Base-by-base conservation (phyloP, 1,140 invertebrate genomes). In the Papilio polytes region DNA sequence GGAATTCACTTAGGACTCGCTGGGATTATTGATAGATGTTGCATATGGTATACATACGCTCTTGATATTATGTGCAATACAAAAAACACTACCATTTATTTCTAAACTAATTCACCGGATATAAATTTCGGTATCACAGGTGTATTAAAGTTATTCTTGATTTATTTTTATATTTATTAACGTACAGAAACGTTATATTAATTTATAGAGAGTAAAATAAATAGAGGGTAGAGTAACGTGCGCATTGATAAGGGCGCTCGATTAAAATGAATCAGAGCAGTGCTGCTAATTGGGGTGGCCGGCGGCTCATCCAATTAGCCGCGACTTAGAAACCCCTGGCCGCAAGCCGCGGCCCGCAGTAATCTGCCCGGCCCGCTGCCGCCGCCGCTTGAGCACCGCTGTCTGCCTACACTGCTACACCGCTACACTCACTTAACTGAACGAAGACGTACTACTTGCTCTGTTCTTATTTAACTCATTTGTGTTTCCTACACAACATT, bases 251-350 rank as follows among this genome's bases (percentile, higher is more conserved):
- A 87, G 85, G 87, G 90, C 81, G 89, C 90, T 87, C 92, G 92
- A 94, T 93, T 92, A 93, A 93, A 93, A 93, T 92, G 93, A 94
- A 93, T 93, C 92, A 92, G 90, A 90, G 87, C 91, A 86, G 84
- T 89, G 89, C 85, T 82, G 85, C 89, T 94, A 93, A 94, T 94
- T 94, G 93, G 90, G 87, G 88, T 83, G 86, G 86, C 85, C 85
- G 85, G 85, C 88, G 87, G 91, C 89, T 93, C 92, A 92, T 92
- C 93, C 93, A 94, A 94, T 94, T 94, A 94, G 93, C 86, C 87
- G 84, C 86, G 91, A 93, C 93, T 94, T 93, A 93, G 93, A 92
- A 93, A 91, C 92, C 91, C 89, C 83, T 84, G 85, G 80, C 87
- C 88, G 86, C 85, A 85, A 84, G 87, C 88, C 84, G 78, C 83